Base-by-base conservation (phyloP, 53 echinoderm and acorn worm species). In the Antedon mediterranea region DNA sequence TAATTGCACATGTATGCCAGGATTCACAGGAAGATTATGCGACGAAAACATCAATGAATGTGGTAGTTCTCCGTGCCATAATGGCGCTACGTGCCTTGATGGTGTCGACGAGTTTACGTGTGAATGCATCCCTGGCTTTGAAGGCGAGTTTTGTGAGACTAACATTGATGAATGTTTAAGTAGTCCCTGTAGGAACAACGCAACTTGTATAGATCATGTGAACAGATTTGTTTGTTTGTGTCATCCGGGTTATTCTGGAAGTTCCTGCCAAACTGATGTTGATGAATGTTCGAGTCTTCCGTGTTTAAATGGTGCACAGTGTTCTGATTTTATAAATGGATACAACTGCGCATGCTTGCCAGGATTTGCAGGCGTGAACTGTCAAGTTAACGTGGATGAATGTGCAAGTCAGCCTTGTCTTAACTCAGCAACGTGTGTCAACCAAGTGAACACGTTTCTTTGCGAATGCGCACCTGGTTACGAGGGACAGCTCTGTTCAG, bases 371-470 rank as follows among this genome's bases (percentile, higher is more conserved):
- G 74, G 74, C 29, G 29, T 31, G 32, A 4, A 73, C 31, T 73
- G 74, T 23, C 29, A 73, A 23, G 20, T 32, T 28, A 73, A 73
- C 32, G 29, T 29, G 0, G 74, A 73, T 73, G 74, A 73, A 30
- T 73, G 74, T 23, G 32, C 31, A 2, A 73, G 13, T 13, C 5
- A 5, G 11, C 29, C 74, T 73, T 85, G 85, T 80, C 37, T 33
- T 23, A 85, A 85, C 77, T 79, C 57, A 30, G 85, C 80, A 32
- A 33, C 41, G 9, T 85, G 85, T 43, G 9, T 76, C 0, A 76
- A 76, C 76, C 33, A n/a, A 13, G 26, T 76, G 0, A 33, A 76
- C 34, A 28, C 32, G 28, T 76, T 33, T 28, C 7, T 28, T 23
- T 76, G 76, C 29, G 34, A 33, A 31, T 76, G 76, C 34, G 13